Evolutionary conservation across 2,113 vertebrate species (phyloP).

Genomic region (Smithornis capensis): DNA sequence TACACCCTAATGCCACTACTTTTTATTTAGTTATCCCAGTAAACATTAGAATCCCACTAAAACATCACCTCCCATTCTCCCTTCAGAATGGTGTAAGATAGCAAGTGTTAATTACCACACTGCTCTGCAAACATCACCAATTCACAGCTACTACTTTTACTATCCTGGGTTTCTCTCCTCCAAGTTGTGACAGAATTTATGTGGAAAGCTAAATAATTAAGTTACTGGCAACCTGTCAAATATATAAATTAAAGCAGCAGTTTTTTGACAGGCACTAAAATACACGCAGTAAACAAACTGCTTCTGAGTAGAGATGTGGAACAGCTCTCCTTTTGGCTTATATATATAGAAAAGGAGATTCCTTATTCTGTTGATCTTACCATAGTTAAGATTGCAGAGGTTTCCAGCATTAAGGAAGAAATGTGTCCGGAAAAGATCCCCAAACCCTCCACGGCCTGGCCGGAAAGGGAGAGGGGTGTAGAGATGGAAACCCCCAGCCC

Average conservation of each 20-base stretch:
- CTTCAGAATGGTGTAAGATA: neutral
- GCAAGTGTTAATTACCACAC: neutral
- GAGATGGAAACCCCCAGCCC: slow-evolving; percentile 91
- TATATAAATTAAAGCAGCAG: neutral
- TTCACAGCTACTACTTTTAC: neutral
- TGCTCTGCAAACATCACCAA: neutral
- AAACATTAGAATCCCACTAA: neutral
- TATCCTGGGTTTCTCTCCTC: neutral
- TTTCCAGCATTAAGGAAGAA: slow-evolving; percentile 99
- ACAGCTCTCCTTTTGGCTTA: neutral
- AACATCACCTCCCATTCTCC: neutral
- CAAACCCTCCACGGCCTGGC: slow-evolving; percentile 87
- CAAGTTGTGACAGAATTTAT: neutral
- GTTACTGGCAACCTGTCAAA: neutral
- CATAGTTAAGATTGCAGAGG: slow-evolving; percentile 95
- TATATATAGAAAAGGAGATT: neutral
- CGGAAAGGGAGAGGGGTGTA: slow-evolving; percentile 94
- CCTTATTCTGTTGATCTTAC: slow-evolving; percentile 63
- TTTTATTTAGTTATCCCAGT: neutral
- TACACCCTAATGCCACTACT: neutral
- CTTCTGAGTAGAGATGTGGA: neutral
- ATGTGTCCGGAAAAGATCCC: slow-evolving; percentile 93
- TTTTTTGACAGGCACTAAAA: neutral
- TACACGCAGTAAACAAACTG: neutral
- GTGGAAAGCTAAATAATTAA: neutral